Conservation (phyloP, 1,140 invertebrate species). For the Phocides pigmalion region DNA sequence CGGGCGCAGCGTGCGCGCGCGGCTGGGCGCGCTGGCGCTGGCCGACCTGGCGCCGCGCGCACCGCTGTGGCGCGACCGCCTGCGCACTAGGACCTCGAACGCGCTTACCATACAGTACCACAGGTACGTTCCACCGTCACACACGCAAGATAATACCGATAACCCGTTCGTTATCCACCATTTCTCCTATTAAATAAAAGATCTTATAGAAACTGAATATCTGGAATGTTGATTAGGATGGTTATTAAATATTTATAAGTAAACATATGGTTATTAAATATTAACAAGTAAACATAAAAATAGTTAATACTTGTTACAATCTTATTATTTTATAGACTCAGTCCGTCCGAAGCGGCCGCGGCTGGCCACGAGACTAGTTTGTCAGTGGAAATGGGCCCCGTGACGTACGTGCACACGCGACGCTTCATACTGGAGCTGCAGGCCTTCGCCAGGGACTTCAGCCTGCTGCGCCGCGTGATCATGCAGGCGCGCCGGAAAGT, state of each 20-base stretch:
- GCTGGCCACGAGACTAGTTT: constrained; percentile 91
- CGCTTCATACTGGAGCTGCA: constrained; percentile 95
- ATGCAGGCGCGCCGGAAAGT: constrained; percentile 78
- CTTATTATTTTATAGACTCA: constrained; percentile 61
- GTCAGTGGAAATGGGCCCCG: constrained; percentile 92
- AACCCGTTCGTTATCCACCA: too few species aligned
- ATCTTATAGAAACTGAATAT: too few species aligned
- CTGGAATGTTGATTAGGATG: too few species aligned
- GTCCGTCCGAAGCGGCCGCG: constrained; percentile 66
- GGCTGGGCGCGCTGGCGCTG: constrained; percentile 85
- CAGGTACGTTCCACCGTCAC: too few species aligned
- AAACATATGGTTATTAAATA: too few species aligned
- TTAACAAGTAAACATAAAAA: too few species aligned
- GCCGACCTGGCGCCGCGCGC: constrained; percentile 92
- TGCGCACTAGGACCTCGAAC: constrained; percentile 92
- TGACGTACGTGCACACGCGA: constrained; percentile 97
- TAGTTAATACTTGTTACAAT: too few species aligned
- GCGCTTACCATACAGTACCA: constrained; percentile 92
- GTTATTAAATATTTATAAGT: too few species aligned
- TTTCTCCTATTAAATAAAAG: too few species aligned
- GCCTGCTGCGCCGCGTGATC: constrained; percentile 89
- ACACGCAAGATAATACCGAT: too few species aligned
- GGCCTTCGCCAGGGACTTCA: constrained; percentile 94
- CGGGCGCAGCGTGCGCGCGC: constrained; percentile 82
- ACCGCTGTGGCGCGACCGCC: constrained; percentile 91